Conservation (phyloP, 2,888 invertebrate genomes). For the Hypolimnas misippus region DNA sequence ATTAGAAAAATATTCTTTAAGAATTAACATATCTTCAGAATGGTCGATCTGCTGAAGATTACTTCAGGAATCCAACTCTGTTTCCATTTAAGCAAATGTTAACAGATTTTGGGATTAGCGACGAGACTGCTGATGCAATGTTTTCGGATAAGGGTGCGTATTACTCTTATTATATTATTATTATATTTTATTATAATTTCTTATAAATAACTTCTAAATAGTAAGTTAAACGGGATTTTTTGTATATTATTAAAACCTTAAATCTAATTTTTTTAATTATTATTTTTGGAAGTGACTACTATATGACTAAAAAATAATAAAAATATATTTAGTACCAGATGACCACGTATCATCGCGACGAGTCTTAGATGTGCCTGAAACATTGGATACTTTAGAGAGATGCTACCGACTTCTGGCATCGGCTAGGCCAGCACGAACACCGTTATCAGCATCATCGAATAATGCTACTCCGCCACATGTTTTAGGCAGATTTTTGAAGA, state of each 20-base stretch:
- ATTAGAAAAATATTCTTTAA: not conserved
- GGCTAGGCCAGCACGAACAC: slow-evolving; percentile 81
- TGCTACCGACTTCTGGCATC: slow-evolving; percentile 89
- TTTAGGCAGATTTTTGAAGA: slow-evolving; percentile 90
- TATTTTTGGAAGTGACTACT: too few relatives aligned
- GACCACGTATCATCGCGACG: slow-evolving; percentile 90
- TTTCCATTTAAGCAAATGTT: slow-evolving; percentile 88
- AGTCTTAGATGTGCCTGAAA: slow-evolving; percentile 87
- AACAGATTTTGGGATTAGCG: slow-evolving; percentile 88
- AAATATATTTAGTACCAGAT: slow-evolving; percentile 85
- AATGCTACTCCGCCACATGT: slow-evolving; percentile 81
- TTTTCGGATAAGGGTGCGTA: slow-evolving; percentile 90
- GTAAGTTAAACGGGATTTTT: too few relatives aligned
- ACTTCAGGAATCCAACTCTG: slow-evolving; percentile 86
- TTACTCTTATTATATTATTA: not conserved
- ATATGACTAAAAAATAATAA: too few relatives aligned
- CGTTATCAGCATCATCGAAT: slow-evolving; percentile 85
- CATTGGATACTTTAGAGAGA: slow-evolving; percentile 88
- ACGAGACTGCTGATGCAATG: slow-evolving; percentile 87
- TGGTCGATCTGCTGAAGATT: slow-evolving; percentile 91
- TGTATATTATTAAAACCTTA: too few relatives aligned
- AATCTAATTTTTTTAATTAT: too few relatives aligned
- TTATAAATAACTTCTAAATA: too few relatives aligned
- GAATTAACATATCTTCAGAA: slow-evolving; percentile 77
- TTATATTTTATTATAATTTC: too few relatives aligned